These are phyloP conservation scores for Ageneiosus marmoratus DNA, from an alignment of 2,113 vertebrate genomes.

Conservation along the genomic window DNA sequence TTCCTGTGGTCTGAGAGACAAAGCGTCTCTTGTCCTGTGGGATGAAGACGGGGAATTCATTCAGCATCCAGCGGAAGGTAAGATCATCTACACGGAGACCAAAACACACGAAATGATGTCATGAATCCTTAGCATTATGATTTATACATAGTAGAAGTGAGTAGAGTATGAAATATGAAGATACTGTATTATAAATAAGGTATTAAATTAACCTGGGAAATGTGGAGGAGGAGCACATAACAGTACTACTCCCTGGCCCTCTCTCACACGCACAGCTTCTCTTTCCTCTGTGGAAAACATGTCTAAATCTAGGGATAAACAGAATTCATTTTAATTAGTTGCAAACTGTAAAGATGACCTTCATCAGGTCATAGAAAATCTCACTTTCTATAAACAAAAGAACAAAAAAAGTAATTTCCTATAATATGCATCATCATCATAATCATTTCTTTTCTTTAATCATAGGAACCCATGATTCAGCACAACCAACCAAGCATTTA, in stretches of 20 bases:
- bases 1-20: constrained; percentile 91
- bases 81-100: constrained; percentile 78
- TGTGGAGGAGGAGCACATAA: constrained; percentile 90
- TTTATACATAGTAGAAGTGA: no score
- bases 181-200: not conserved
- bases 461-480: constrained; percentile 21
- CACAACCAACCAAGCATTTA: constrained; percentile 28
- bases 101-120: not conserved
- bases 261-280: constrained; percentile 82
- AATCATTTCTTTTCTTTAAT: not conserved
- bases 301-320: constrained; percentile 81
- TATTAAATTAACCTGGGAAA: constrained; percentile 83
- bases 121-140: not conserved
- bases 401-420: not conserved
- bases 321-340: not conserved
- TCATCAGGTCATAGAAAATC: no score
- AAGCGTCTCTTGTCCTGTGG: constrained; percentile 87
- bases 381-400: not conserved
- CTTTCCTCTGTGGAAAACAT: constrained; percentile 92
- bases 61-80: constrained; percentile 96
- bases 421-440: constrained; percentile 32
- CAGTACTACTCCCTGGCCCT: constrained; percentile 90
- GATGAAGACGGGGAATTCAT: constrained; percentile 96
- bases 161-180: not conserved
- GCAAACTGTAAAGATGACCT: not conserved